Percentiles rank a stretch among this genome's conserved stretches.
These are phyloP conservation scores for Crossocerus cetratus DNA, from an alignment of 2,888 invertebrate species.

Conservation along the genomic window DNA sequence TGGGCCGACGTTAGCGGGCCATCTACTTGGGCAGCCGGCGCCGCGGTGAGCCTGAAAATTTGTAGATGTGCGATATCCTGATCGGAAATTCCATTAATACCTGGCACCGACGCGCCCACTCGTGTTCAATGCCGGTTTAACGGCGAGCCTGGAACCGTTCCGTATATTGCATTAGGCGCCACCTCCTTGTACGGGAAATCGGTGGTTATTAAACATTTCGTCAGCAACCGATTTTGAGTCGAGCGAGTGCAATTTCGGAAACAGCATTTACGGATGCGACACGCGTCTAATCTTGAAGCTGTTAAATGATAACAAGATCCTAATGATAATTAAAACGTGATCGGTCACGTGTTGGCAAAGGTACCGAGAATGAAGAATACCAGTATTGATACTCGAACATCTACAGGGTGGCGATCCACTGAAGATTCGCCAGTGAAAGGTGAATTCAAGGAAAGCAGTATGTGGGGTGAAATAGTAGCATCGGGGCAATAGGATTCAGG, in stretches of 20 bases:
- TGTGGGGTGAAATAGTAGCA: constrained; percentile 11
- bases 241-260: background rate
- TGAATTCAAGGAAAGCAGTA: constrained; percentile 6
- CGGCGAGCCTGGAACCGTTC: too few species aligned
- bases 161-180: background rate
- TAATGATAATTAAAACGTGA: background rate
- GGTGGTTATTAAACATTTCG: background rate
- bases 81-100: constrained; percentile 1
- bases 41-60: background rate
- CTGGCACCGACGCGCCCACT: background rate
- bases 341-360: too few species aligned
- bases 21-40: too few species aligned
- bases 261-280: background rate
- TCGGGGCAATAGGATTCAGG: constrained; percentile 23
- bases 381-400: too few species aligned
- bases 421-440: background rate
- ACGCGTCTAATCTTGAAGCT: background rate
- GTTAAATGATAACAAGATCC: background rate
- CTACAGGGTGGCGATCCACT: too few species aligned
- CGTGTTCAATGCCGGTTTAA: too few species aligned
- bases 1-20: background rate
- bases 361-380: too few species aligned
- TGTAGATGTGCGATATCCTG: background rate
- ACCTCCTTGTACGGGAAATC: background rate
- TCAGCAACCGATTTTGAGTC: too few species aligned